A percentile compares a stretch with the other conserved stretches of the same genome.
These are phyloP conservation scores for Cordilura impudica DNA, from an alignment of 2,888 invertebrate genomes.

Conservation along the genomic window DNA sequence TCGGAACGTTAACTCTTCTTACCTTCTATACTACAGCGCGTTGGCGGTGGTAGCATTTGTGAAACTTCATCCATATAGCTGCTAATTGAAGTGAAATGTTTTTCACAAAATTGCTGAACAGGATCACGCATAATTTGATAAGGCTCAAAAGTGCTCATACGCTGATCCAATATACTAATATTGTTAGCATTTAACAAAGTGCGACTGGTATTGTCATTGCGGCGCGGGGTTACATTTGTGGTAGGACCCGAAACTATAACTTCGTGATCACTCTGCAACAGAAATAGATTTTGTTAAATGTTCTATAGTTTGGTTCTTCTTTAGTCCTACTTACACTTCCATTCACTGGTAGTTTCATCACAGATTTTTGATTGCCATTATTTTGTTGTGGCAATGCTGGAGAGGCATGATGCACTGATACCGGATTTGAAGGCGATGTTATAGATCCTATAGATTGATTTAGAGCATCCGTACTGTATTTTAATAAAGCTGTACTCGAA, in stretches of 20 bases:
- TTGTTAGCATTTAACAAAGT: conserved; percentile 83
- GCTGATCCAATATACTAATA: conserved; percentile 79
- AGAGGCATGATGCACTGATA: conserved; percentile 78
- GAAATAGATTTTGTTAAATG: not conserved
- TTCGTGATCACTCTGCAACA: conserved; percentile 71
- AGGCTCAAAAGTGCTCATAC: conserved; percentile 92
- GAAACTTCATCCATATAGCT: conserved; percentile 93
- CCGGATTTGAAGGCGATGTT: conserved; percentile 75
- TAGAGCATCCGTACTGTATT: conserved; percentile 77
- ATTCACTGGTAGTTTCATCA: conserved; percentile 77
- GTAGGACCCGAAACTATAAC: conserved; percentile 82
- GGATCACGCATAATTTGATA: conserved; percentile 92
- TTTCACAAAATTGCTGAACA: conserved; percentile 97
- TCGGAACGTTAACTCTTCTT: conserved; percentile 63
- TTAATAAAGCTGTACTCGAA: conserved; percentile 75
- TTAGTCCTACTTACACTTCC: conserved; percentile 69
- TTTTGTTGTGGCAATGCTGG: conserved; percentile 74
- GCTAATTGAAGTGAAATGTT: conserved; percentile 94
- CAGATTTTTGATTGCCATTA: conserved; percentile 76
- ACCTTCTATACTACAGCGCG: conserved; percentile 96
- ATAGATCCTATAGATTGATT: conserved; percentile 78
- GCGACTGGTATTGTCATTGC: conserved; percentile 87
- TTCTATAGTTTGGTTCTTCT: not conserved
- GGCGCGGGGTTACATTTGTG: conserved; percentile 81
- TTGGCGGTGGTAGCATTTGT: conserved; percentile 91